These are phyloP conservation scores for Drosophila prolongata DNA, from an alignment of 2,888 invertebrate species.

Conservation along the genomic window DNA sequence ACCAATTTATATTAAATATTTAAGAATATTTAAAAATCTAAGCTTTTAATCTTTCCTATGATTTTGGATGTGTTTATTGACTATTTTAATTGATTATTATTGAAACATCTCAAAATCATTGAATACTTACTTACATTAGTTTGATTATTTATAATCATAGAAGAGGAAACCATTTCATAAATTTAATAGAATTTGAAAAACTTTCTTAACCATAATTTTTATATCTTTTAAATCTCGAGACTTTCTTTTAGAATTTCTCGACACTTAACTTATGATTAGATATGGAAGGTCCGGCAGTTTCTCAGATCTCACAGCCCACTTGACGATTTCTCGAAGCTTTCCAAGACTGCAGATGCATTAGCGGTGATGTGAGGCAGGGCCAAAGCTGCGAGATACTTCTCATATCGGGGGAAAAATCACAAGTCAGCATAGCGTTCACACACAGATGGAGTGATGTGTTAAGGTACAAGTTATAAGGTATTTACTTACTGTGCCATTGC, in stretches of 20 bases:
- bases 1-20: too few relatives aligned
- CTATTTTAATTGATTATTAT: too few relatives aligned
- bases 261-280: constrained; percentile 16
- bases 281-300: constrained; percentile 12
- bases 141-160: too few relatives aligned
- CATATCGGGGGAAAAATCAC: constrained; percentile 50
- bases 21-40: too few relatives aligned
- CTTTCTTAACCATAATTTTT: background rate
- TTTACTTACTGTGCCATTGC: constrained; percentile 69
- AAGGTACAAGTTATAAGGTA: constrained; percentile 34
- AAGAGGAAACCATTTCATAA: too few relatives aligned
- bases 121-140: too few relatives aligned
- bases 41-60: too few relatives aligned
- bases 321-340: constrained; percentile 14
- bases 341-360: constrained; percentile 35
- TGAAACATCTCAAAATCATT: too few relatives aligned
- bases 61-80: too few relatives aligned
- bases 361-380: constrained; percentile 9
- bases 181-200: too few relatives aligned
- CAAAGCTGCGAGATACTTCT: constrained; percentile 24
- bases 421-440: constrained; percentile 69
- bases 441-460: constrained; percentile 25
- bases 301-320: constrained; percentile 12
- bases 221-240: too few relatives aligned
- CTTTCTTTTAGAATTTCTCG: background rate